Conservation (phyloP, 2,888 invertebrate genomes). For the Metacarcinus magister region DNA sequence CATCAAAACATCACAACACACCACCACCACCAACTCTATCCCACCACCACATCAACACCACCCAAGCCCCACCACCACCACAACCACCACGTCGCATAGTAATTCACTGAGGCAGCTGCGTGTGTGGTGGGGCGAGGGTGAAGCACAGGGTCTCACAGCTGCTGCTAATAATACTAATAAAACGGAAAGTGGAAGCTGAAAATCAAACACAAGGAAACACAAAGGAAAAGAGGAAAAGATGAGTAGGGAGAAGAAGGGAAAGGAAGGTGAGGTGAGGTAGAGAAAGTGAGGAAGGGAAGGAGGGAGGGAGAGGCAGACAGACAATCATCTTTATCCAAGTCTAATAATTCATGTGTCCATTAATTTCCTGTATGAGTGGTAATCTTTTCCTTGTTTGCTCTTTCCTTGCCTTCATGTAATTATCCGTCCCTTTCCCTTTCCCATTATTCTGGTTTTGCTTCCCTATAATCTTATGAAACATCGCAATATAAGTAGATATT, state of each 20-base stretch:
- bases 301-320: not conserved
- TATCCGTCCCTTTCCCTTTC: not conserved
- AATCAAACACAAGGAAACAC: not conserved
- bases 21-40: not conserved
- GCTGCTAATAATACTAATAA: not conserved
- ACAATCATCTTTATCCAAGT: not conserved
- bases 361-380: not conserved
- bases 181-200: not conserved
- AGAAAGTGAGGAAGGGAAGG: not conserved
- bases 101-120: not conserved
- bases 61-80: not conserved
- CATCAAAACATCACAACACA: not conserved
- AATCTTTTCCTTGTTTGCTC: not conserved
- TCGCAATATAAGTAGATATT: not conserved
- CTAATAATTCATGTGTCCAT: not conserved
- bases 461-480: not conserved
- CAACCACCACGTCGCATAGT: not conserved
- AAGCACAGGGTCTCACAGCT: too few relatives aligned
- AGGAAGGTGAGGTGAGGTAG: not conserved
- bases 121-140: too few relatives aligned
- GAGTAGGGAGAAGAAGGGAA: not conserved
- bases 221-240: not conserved
- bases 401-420: conserved; percentile 1
- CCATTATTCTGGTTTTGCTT: not conserved
- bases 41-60: too few relatives aligned